Base-by-base conservation (phyloP, 1,140 invertebrate genomes). In the Diabrotica virgifera region DNA sequence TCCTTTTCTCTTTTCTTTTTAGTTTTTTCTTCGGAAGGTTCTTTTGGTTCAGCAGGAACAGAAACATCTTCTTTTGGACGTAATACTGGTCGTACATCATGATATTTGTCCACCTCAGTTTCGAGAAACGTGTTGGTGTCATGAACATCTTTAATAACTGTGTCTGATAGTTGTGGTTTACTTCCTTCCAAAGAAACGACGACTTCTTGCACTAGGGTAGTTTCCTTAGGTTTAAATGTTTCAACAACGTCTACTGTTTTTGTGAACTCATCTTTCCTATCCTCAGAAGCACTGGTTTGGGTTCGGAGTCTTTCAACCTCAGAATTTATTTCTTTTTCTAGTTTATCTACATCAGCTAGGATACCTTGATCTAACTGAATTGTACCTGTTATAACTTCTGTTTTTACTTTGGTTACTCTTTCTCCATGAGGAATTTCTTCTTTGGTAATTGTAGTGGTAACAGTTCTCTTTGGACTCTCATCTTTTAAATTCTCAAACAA, bases 261-360 rank as follows among this genome's bases (percentile, higher is more conserved):
- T 36, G 13, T 37, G 2, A 37, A 5, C 11, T 38, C 38, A 5
- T 57, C 55, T 58, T 58, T 7, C 10, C 7, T 35, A 35, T 36
- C 11, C 10, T 9, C 10, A n/a, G 36, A 8, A 12, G 37, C 5
- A 56, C 8, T 6, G 0, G n/a, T 13, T 53, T 13, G 50, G 37
- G 11, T 36, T 46, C 52, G 59, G 53, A 13, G 14, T 58, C 53
- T 57, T 67, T 54, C 24, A 24, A 69, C 58, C 52, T 66, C 66
- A 11, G 36, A 46, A 40, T 69, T 69, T 13, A 70, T 70, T n/a
- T 70, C 68, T 12, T 67, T 59, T 56, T 70, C 68, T 13, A 70
- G 50, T 8, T 67, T 60, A 9, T 37, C 36, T 10, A 70, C 11
- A 51, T 70, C 62, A 53, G 66, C 54, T 40, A 70, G 14, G 6